Percentiles rank a stretch among this genome's conserved stretches.
Conservation (phyloP, 2,888 invertebrate species). For the Eupithecia insigniata region DNA sequence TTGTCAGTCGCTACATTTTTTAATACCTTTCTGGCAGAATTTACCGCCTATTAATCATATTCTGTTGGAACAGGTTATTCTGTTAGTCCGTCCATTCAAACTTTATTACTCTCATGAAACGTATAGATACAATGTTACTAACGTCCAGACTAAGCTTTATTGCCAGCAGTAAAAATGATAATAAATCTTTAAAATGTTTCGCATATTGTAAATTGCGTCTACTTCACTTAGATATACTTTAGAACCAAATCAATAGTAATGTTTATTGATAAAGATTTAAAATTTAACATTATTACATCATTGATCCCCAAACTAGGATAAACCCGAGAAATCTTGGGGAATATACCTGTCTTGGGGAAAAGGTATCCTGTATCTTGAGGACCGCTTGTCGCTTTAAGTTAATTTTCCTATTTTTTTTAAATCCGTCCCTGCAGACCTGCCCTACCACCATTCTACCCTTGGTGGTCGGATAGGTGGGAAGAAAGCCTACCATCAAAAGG, state of each 20-base stretch:
- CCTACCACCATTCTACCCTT: neutral
- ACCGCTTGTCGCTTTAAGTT: neutral
- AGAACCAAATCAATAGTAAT: too few species aligned
- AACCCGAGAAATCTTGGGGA: too few species aligned
- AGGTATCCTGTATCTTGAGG: too few species aligned
- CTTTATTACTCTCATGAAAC: conserved; percentile 14
- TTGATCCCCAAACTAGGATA: too few species aligned
- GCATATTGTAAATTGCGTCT: conserved; percentile 16
- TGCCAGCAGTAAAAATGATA: conserved; percentile 28
- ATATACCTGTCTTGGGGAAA: too few species aligned
- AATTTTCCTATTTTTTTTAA: too few species aligned
- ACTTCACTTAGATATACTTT: neutral
- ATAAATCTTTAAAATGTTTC: conserved; percentile 28
- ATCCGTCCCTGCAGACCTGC: neutral
- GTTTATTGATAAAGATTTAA: too few species aligned
- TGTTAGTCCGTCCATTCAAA: neutral
- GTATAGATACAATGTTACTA: conserved; percentile 31
- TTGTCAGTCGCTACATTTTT: neutral
- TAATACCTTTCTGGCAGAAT: neutral
- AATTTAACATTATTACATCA: too few species aligned
- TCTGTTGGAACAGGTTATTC: neutral
- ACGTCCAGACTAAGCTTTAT: conserved; percentile 32
- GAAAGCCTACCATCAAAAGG: too few species aligned
- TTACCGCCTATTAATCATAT: neutral
- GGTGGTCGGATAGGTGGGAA: too few species aligned